Conservation (phyloP, 2,888 invertebrate species). For the Meiosimyza platycephala region DNA sequence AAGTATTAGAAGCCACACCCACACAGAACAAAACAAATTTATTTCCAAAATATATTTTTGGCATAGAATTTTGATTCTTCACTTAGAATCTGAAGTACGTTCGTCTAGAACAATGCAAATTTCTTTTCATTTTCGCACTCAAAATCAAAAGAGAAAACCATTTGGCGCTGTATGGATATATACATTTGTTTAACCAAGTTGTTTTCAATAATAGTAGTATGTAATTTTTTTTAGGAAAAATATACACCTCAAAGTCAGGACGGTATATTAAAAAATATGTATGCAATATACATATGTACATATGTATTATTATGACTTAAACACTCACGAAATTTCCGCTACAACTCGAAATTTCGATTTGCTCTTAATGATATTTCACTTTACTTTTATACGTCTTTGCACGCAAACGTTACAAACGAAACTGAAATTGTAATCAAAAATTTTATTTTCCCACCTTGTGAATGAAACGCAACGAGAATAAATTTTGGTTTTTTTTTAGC, state of each 20-base stretch:
- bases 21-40: conserved; percentile 18
- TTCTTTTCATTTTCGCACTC: too few relatives aligned
- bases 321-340: conserved; percentile 22
- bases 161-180: too few relatives aligned
- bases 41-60: conserved; percentile 8
- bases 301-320: conserved; percentile 21
- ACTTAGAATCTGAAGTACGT: too few relatives aligned
- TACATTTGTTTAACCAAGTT: too few relatives aligned
- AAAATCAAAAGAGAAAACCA: too few relatives aligned
- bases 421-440: conserved; percentile 56
- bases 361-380: conserved; percentile 18
- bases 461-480: conserved; percentile 11
- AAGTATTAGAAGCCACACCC: conserved; percentile 21
- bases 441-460: conserved; percentile 37
- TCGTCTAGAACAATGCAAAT: too few relatives aligned
- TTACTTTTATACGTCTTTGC: conserved; percentile 49
- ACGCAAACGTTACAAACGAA: conserved; percentile 59
- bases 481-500: conserved; percentile 21
- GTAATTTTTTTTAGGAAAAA: too few relatives aligned
- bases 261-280: too few relatives aligned
- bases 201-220: too few relatives aligned
- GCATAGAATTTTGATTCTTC: too few relatives aligned
- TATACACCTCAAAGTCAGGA: too few relatives aligned
- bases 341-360: conserved; percentile 38
- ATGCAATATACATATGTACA: too few relatives aligned